Base-by-base conservation (phyloP, 30 jellyfish, hydroid and myxozoan species). In the Mastigias papua region DNA sequence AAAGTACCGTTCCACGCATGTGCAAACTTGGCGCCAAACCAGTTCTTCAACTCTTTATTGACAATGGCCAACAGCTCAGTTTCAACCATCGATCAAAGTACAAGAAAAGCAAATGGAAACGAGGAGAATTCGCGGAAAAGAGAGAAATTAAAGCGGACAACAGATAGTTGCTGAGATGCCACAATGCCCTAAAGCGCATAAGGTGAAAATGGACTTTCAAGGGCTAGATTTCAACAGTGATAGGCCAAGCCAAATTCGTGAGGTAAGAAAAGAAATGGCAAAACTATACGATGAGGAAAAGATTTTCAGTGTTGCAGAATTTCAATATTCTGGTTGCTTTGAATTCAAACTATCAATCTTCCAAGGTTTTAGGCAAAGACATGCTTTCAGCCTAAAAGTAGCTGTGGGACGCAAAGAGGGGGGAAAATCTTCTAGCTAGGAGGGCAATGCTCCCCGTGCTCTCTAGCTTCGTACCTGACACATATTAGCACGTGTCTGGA, bases 191-290 rank as follows among this genome's bases (percentile, higher is more conserved):
- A 80, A 78, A 64, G 68, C 81, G 8, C 62, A 80, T 70, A 80
- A 80, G 57, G 70, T 48, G 15, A 34, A 60, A 31, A 65, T 58
- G 69, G 70, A 80, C 51, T 58, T 80, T 35, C 77, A 58, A 35
- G 90, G 90, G 22, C 90, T 80, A 21, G 81, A 80, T 77, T 63
- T 80, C 23, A 81, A 80, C 73, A 81, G 70, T 31, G 90, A 80
- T 28, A 80, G 90, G 81, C 81, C 71, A 63, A 54, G 81, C 57
- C n/a, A n/a, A n/a, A n/a, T n/a, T n/a, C n/a, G n/a, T n/a, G 81
- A 80, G 33, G 81, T 80, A 19, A 60, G 90, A 0, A 80, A 64
- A 48, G 90, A 80, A 30, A 80, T 80, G 90, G 81, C 81, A 16
- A 80, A 58, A 81, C 71, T 65, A 2, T 33, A 60, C 80, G 69